Conservation (phyloP, 2,113 vertebrate genomes). For the Dolichallabes microphthalmus region DNA sequence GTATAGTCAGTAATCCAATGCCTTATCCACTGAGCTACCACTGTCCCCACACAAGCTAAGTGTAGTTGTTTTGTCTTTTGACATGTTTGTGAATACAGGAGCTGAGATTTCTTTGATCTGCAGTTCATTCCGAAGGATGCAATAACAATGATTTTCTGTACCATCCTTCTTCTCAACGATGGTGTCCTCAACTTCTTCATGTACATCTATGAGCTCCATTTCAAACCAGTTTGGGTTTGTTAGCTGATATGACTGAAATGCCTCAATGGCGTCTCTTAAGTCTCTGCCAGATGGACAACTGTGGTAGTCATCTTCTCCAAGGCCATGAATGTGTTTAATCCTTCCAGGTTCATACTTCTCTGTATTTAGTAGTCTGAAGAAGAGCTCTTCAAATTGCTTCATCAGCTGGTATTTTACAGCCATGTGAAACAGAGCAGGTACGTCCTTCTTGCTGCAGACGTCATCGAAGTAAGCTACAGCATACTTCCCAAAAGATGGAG, state of each 20-base stretch:
- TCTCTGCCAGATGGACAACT: slow-evolving; percentile 73
- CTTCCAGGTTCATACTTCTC: slow-evolving; percentile 84
- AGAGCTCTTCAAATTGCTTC: slow-evolving; percentile 87
- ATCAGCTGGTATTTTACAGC: slow-evolving; percentile 83
- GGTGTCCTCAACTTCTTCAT: slow-evolving; percentile 57
- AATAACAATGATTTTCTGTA: not conserved
- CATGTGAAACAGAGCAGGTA: slow-evolving; percentile 83
- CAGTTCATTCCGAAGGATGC: slow-evolving; percentile 12
- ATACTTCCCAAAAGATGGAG: slow-evolving; percentile 83
- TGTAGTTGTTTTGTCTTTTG: not conserved
- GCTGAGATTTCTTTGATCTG: not conserved
- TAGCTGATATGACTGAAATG: slow-evolving; percentile 78
- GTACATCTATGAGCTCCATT: slow-evolving; percentile 68
- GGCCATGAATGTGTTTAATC: slow-evolving; percentile 75
- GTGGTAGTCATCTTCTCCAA: slow-evolving; percentile 74
- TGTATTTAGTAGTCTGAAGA: slow-evolving; percentile 86
- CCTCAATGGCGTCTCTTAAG: slow-evolving; percentile 75
- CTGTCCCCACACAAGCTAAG: not conserved
- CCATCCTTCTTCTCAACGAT: not conserved
- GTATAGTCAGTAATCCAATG: no score
- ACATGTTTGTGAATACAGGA: not conserved
- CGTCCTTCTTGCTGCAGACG: slow-evolving; percentile 75
- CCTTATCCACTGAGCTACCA: no score
- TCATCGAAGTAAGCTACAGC: slow-evolving; percentile 86
- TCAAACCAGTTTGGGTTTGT: slow-evolving; percentile 84